Evolutionary conservation across 2,113 vertebrate genomes (phyloP), one percentile per base, ranked within the genome.

Genomic region (Meles meles): DNA sequence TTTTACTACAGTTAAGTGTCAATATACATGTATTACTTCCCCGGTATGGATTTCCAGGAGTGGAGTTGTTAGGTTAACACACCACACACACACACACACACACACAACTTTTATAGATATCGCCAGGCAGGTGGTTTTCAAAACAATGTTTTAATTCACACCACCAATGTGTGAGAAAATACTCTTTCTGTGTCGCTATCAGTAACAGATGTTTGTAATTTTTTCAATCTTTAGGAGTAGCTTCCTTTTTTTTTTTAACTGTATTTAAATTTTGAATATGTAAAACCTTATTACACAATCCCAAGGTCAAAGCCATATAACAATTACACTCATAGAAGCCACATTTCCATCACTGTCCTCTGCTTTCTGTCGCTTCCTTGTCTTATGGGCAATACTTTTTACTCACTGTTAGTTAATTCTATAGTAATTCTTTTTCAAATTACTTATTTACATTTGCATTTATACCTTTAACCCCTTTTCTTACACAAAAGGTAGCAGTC

Each of bases 71-170:
- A 79, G n/a, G 34, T 81, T 42, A 84, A 81, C 20, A 44, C 89
- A 72, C 29, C 25, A 77, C 39, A 23, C 47, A 59, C 34, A 83
- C 47, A 92, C 31, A 63, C 25, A 85, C 15, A 37, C 25, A 80
- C 71, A 85, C 29, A 15, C 49, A 87, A 83, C 83, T 97, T 97
- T 96, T 88, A 93, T 79, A 96, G 77, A 77, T 72, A 95, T 71
- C 95, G 2, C 37, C 49, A 96, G 52, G 61, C 69, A 96, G 63
- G 69, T 92, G 96, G 80, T 44, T 95, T 97, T 92, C 44, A 63
- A 96, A 96, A 97, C 47, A 83, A 74, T 97, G 92, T 98, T 98
- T 98, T 96, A 95, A 96, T 96, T 98, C 96, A 97, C 76, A 98
- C 87, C 39, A 96, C 44, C 31, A 65, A 84, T 61, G 95, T 98